A percentile compares a stretch with the other conserved stretches of the same genome.
These are phyloP conservation scores for Agrotis exclamationis DNA, from an alignment of 2,888 invertebrate species.

Conservation along the genomic window DNA sequence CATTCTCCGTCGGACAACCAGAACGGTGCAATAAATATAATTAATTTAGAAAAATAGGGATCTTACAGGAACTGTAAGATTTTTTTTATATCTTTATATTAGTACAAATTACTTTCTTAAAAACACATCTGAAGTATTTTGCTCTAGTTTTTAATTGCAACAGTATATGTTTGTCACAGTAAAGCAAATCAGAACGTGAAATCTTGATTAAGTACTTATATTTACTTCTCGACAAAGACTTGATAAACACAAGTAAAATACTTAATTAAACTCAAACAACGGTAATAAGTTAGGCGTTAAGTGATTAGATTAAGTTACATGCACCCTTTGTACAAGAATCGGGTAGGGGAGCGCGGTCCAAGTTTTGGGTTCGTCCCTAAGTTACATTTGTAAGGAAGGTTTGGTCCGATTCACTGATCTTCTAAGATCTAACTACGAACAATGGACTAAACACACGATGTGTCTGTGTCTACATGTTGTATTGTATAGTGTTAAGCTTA, in stretches of 20 bases:
- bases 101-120: too few relatives aligned
- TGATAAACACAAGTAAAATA: slow-evolving; percentile 55
- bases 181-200: neutral
- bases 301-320: slow-evolving; percentile 70
- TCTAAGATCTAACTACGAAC: slow-evolving; percentile 78
- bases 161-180: too few relatives aligned
- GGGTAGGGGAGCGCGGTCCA: slow-evolving; percentile 77
- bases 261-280: slow-evolving; percentile 67
- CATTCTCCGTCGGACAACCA: neutral
- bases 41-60: too few relatives aligned
- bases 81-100: too few relatives aligned
- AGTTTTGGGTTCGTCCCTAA: slow-evolving; percentile 87
- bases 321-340: slow-evolving; percentile 72
- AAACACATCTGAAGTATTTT: too few relatives aligned
- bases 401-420: slow-evolving; percentile 76
- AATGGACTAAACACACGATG: slow-evolving; percentile 70
- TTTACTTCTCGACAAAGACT: slow-evolving; percentile 43
- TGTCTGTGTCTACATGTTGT: slow-evolving; percentile 43
- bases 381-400: slow-evolving; percentile 83
- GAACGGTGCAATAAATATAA: too few relatives aligned
- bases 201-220: slow-evolving; percentile 21
- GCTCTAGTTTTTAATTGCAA: too few relatives aligned
- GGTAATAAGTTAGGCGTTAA: slow-evolving; percentile 69
- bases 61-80: too few relatives aligned
- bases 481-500: slow-evolving; percentile 54